These are phyloP conservation scores for Phenganax marumi DNA, from an alignment of 92 coral and sea anemone genomes.

Conservation along the genomic window DNA sequence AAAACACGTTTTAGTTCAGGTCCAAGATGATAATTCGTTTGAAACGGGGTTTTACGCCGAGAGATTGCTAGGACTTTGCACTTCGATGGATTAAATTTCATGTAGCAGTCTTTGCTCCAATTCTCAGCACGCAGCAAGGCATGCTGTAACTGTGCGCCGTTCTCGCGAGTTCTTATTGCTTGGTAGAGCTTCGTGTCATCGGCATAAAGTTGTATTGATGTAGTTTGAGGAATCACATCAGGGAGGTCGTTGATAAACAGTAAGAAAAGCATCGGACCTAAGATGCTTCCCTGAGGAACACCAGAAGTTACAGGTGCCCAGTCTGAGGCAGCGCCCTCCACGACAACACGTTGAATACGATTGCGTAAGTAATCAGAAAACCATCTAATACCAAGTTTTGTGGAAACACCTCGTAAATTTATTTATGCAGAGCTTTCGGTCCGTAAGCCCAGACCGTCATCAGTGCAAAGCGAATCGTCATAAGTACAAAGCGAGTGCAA, in stretches of 20 bases:
- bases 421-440: too few species aligned
- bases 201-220: neutral
- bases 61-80: neutral
- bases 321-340: neutral
- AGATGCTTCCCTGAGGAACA: conserved; percentile 7
- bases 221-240: neutral
- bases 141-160: neutral
- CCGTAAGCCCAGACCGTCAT: too few species aligned
- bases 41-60: neutral
- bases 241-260: conserved; percentile 16
- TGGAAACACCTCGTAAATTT: too few species aligned
- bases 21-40: neutral
- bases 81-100: neutral
- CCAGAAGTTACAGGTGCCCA: too few species aligned
- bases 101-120: neutral
- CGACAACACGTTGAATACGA: neutral
- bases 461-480: too few species aligned
- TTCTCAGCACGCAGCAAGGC: neutral
- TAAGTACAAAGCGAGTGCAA: too few species aligned
- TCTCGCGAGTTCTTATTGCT: neutral
- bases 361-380: neutral
- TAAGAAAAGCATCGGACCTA: neutral
- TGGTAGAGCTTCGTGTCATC: neutral
- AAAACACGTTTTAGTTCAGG: neutral
- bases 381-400: too few species aligned